Base-by-base conservation (phyloP, 2,888 invertebrate species). In the Ectemnius continuus region DNA sequence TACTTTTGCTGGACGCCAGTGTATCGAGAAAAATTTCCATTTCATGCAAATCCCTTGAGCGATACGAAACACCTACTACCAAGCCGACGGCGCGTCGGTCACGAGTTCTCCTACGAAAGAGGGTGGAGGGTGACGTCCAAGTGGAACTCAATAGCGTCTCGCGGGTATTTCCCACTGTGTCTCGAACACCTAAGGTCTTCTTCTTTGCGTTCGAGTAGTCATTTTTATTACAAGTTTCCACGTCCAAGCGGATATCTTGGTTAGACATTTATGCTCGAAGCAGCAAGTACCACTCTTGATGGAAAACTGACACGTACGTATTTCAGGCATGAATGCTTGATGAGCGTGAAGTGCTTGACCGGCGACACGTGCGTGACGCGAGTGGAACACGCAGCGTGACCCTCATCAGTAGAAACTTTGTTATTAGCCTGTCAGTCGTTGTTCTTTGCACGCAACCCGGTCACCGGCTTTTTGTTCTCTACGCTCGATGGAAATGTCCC, bases 1-100 rank as follows among this genome's bases (percentile, higher is more conserved):
- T 36, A 36, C 36, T 36, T 11, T 36, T 36, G 36, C 56, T 20
- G 56, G 58, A 52, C 59, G 14, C 56, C 14, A 67, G 67, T 73
- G 73, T 76, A 79, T 79, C 73, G 81, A 79, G 82, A 83, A 85
- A 83, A 85, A 85, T 85, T 85, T 84, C 75, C 84, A 85, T 85
- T 84, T 85, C 80, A 83, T 85, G 84, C 78, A 85, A 84, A 85
- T 85, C 69, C 62, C 71, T 58, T 59, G 1, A 65, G 36, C 70
- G 75, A 65, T 48, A 67, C 64, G 67, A 67, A 71, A 76, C 76
- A 76, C 76, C 75, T 70, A 36, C 36, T 36, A 8, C 36, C 64
- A 70, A 68, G 66, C 66, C 63, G 48, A 61, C 67, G 58, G 67
- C 63, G 45, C 67, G 58, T 65, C 63, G 45, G 26, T 59, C 67